phyloP scores from a whole-genome alignment of 2,113 vertebrate species.

The Sitta europaea region DNA sequence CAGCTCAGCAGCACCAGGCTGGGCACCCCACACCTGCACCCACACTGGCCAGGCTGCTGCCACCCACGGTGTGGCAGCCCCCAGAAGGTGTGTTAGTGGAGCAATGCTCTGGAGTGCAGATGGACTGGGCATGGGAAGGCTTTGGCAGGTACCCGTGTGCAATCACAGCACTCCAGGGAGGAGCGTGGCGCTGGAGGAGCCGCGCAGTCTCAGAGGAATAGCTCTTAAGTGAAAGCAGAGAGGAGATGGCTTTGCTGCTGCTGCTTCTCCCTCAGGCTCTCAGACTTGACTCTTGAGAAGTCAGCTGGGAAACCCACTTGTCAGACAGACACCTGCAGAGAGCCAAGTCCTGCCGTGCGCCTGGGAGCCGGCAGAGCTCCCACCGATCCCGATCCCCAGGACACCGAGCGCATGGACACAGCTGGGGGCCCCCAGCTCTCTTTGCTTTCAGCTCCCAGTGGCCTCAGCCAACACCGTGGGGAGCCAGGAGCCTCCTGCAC shows the following conservation, averaged over 20 bases:
- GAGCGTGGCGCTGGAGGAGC: background rate
- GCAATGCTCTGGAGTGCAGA: background rate
- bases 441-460: conserved; percentile 38
- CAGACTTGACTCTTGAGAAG: conserved; percentile 19
- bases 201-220: background rate
- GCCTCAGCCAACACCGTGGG: background rate
- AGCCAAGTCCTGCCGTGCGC: conserved; percentile 19
- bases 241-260: conserved; percentile 38
- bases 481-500: background rate
- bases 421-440: conserved; percentile 7
- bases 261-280: conserved; percentile 43
- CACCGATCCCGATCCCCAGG: background rate
- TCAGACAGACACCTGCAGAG: conserved; percentile 51
- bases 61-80: fast-evolving
- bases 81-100: fast-evolving
- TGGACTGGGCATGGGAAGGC: background rate
- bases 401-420: background rate
- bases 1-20: background rate
- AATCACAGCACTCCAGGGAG: background rate
- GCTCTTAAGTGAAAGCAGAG: conserved; percentile 22
- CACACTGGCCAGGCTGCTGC: background rate
- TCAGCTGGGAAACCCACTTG: conserved; percentile 53
- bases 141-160: background rate
- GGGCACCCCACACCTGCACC: background rate
- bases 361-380: background rate